Percentiles rank a stretch among this genome's conserved stretches.
phyloP scores from a whole-genome alignment of 2,888 invertebrate species.

The Caenorhabditis zanzibari region DNA sequence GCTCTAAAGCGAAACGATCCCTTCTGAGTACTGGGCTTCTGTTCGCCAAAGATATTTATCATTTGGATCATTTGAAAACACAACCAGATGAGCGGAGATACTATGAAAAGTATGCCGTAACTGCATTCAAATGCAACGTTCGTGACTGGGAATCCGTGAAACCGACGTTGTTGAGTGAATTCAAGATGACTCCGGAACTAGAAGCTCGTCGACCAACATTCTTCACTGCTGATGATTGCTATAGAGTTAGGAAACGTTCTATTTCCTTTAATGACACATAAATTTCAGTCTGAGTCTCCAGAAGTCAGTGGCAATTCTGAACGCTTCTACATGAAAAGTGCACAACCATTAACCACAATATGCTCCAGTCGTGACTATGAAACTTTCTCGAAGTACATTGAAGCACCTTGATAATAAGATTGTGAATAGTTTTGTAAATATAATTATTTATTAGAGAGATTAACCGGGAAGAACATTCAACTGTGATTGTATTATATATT shows the following conservation, averaged over 20 bases:
- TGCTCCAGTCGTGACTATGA: constrained; percentile 46
- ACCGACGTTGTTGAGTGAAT: constrained; percentile 70
- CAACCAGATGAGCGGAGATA: constrained; percentile 47
- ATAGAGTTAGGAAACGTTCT: constrained; percentile 52
- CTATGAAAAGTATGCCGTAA: constrained; percentile 67
- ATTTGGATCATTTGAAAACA: constrained; percentile 65
- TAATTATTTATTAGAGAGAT: constrained; percentile 22
- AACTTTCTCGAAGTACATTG: constrained; percentile 46
- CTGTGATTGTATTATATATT: constrained; percentile 31
- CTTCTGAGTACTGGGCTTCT: constrained; percentile 67
- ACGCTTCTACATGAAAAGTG: constrained; percentile 54
- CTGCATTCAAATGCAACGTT: constrained; percentile 62
- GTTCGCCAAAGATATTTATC: constrained; percentile 73
- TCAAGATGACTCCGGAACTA: constrained; percentile 51
- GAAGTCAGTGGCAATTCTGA: constrained; percentile 61
- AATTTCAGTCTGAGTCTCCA: constrained; percentile 68
- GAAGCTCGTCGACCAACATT: constrained; percentile 64
- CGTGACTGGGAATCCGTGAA: constrained; percentile 70
- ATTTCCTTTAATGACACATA: background rate
- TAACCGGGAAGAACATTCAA: constrained; percentile 17
- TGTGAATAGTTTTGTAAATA: constrained; percentile 4
- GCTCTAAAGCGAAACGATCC: background rate
- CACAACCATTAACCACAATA: constrained; percentile 16
- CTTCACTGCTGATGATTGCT: constrained; percentile 71
- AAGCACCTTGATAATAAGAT: constrained; percentile 9